phyloP scores from a whole-genome alignment of 2,888 invertebrate genomes.

The Ennomos erosarius region DNA sequence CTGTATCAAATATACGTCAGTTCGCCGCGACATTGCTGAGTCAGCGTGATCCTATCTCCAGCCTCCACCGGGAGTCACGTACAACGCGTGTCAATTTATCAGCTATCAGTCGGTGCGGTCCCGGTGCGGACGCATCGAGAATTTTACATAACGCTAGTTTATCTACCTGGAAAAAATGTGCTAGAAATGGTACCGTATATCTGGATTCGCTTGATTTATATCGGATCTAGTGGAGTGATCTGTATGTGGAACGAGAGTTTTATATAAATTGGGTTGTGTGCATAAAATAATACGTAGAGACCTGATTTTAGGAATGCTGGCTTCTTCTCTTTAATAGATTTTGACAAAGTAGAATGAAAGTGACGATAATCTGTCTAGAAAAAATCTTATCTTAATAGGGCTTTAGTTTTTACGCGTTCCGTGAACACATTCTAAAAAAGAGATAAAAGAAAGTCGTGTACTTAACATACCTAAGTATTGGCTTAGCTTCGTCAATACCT shows the following conservation, averaged over 20 bases:
- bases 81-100: constrained; percentile 67
- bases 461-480: too few species aligned
- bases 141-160: constrained; percentile 38
- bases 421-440: too few species aligned
- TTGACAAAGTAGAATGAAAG: too few species aligned
- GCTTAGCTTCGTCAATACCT: too few species aligned
- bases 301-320: too few species aligned
- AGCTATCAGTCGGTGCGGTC: constrained; percentile 53
- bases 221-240: constrained; percentile 7
- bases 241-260: constrained; percentile 5
- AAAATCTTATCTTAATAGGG: too few species aligned
- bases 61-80: constrained; percentile 59
- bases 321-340: too few species aligned
- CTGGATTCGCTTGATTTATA: constrained; percentile 15
- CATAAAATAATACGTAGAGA: too few species aligned
- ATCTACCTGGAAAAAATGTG: constrained; percentile 25
- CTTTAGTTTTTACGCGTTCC: too few species aligned
- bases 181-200: constrained; percentile 7
- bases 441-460: too few species aligned
- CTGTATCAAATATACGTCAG: constrained; percentile 51
- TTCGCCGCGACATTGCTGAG: constrained; percentile 50
- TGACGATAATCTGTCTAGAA: too few species aligned
- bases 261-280: background rate
- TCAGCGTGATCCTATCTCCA: constrained; percentile 50
- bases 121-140: constrained; percentile 52